These are phyloP conservation scores for Arizona elegans DNA, from an alignment of 2,113 vertebrate species.

Conservation along the genomic window DNA sequence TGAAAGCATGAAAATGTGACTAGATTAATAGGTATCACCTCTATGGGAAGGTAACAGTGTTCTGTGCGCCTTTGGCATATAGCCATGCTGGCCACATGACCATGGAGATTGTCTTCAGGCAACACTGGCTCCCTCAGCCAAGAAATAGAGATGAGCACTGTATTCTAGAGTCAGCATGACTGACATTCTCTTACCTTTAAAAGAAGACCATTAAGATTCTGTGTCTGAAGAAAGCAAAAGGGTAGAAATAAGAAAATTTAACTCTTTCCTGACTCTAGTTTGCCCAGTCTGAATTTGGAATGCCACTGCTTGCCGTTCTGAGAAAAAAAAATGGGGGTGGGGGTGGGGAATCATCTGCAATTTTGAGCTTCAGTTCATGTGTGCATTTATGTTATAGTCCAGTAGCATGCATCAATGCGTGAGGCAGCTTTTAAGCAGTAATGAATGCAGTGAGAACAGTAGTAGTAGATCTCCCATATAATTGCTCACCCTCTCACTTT, in stretches of 20 bases:
- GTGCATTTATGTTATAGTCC: neutral
- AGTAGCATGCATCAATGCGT: neutral
- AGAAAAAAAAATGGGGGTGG: no score
- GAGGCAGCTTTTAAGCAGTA: neutral
- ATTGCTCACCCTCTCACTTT: neutral
- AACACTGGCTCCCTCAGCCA: neutral
- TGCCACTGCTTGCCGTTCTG: neutral
- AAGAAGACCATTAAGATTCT: neutral
- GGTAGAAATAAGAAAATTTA: neutral
- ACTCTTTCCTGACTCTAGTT: neutral
- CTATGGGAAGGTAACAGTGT: neutral
- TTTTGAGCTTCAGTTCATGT: neutral
- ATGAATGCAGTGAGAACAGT: neutral
- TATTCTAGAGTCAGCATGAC: neutral
- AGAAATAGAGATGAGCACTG: neutral
- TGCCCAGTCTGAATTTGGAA: neutral
- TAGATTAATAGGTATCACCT: neutral
- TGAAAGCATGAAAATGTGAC: neutral
- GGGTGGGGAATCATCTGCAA: no score
- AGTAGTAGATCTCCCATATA: neutral
- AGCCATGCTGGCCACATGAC: neutral
- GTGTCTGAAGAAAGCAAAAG: no score
- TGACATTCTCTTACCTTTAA: neutral
- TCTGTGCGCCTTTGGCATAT: neutral
- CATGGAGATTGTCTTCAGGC: neutral